These are phyloP conservation scores for Scrobipalpa costella DNA, from an alignment of 2,888 invertebrate species.

Conservation along the genomic window DNA sequence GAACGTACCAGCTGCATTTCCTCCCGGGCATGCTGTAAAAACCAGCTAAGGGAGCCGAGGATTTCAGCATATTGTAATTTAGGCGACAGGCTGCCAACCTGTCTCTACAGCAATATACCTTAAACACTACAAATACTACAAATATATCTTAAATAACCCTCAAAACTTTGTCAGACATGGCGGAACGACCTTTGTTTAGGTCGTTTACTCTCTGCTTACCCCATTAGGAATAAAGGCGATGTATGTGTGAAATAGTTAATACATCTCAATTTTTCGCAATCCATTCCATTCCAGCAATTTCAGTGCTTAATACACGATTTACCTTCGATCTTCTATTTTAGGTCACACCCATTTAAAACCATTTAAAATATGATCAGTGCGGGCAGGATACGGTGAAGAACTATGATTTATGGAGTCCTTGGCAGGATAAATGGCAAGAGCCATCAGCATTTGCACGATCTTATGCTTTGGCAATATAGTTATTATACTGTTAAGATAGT, in stretches of 20 bases:
- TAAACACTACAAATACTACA: too few species aligned
- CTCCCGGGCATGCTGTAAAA: too few species aligned
- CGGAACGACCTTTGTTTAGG: too few species aligned
- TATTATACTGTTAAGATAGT: neutral
- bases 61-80: too few species aligned
- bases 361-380: slow-evolving; percentile 50
- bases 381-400: neutral
- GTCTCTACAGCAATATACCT: too few species aligned
- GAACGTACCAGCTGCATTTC: too few species aligned
- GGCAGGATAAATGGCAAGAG: neutral
- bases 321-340: slow-evolving; percentile 36
- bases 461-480: neutral
- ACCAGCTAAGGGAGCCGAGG: too few species aligned
- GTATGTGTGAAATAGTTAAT: neutral
- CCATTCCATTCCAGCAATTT: slow-evolving; percentile 28
- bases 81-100: too few species aligned
- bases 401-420: slow-evolving; percentile 1
- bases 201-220: too few species aligned
- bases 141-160: too few species aligned
- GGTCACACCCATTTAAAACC: slow-evolving; percentile 45
- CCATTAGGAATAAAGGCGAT: too few species aligned
- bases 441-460: slow-evolving; percentile 11
- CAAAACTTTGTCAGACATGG: too few species aligned
- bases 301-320: slow-evolving; percentile 35
- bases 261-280: neutral